Evolutionary conservation across 2,888 invertebrate species (phyloP).

Genomic region (Caenorhabditis sp.): DNA sequence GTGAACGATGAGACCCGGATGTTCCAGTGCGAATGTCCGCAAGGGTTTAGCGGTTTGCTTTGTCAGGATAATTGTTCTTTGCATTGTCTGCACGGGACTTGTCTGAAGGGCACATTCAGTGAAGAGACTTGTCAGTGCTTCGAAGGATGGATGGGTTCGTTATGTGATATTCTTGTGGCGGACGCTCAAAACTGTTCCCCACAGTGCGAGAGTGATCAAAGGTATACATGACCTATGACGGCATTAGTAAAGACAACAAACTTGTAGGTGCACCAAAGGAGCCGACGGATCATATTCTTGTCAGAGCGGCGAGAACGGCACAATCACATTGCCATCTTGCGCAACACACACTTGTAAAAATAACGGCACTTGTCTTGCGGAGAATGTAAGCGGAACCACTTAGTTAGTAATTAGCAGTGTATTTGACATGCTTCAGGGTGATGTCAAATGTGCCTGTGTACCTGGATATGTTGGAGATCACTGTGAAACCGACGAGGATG

Average conservation of each 20-base stretch:
- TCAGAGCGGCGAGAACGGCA: slow-evolving; percentile 1
- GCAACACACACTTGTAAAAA: slow-evolving; percentile 67
- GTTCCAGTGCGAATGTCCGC: slow-evolving; percentile 68
- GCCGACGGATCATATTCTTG: slow-evolving; percentile 52
- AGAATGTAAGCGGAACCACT: slow-evolving; percentile 57
- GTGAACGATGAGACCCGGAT: slow-evolving; percentile 67
- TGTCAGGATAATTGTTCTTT: slow-evolving; percentile 65
- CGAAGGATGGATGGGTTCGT: slow-evolving; percentile 63
- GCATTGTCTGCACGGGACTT: slow-evolving; percentile 61
- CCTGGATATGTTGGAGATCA: slow-evolving; percentile 86
- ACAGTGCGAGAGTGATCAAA: slow-evolving; percentile 46
- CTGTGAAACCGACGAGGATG: slow-evolving; percentile 93
- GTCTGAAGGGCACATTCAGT: slow-evolving; percentile 58
- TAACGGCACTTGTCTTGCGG: slow-evolving; percentile 71
- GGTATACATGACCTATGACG: slow-evolving; percentile 49
- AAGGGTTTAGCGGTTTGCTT: slow-evolving; percentile 68
- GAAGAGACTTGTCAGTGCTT: slow-evolving; percentile 61
- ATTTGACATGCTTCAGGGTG: slow-evolving; percentile 61
- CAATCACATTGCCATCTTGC: slow-evolving; percentile 35
- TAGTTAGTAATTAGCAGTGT: background rate
- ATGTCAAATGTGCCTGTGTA: slow-evolving; percentile 92
- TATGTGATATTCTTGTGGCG: slow-evolving; percentile 54
- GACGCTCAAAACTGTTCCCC: slow-evolving; percentile 53
- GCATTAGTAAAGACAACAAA: slow-evolving; percentile 12
- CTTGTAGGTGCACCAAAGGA: slow-evolving; percentile 45